Conservation (phyloP, 2,113 vertebrate species). For the Ivindomyrus marchei region DNA sequence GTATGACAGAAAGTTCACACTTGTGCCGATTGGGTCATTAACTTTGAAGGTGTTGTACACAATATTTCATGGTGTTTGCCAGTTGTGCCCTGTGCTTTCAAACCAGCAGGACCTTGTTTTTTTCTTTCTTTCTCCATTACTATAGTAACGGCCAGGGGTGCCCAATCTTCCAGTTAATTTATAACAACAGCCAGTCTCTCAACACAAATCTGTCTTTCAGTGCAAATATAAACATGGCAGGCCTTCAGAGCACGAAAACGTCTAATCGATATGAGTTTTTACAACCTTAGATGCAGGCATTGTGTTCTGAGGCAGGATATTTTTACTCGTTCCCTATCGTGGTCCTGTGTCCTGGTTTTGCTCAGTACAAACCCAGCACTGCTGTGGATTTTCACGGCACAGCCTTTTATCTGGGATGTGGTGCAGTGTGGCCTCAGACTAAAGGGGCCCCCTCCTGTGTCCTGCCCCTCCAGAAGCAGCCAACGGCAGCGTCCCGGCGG, state of each 20-base stretch:
- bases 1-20: background rate
- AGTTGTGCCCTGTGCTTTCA: background rate
- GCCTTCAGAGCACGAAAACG: background rate
- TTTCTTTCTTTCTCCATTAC: background rate
- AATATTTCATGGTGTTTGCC: background rate
- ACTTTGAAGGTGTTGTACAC: background rate
- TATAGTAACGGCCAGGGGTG: background rate
- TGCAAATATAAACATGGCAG: background rate
- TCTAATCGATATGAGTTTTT: background rate
- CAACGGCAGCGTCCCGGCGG: constrained; percentile 84
- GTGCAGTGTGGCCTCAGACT: background rate
- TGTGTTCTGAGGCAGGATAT: background rate
- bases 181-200: background rate
- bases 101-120: background rate
- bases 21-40: background rate
- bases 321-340: background rate
- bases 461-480: constrained; percentile 74
- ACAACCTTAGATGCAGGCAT: background rate
- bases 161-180: background rate
- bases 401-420: background rate
- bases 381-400: background rate
- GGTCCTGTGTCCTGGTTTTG: background rate
- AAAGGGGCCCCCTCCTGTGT: background rate
- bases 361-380: background rate
- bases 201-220: background rate